Evolutionary conservation across 2,797 vertebrate species (phyloP).

Genomic region (Phyllotis vaccarum): DNA sequence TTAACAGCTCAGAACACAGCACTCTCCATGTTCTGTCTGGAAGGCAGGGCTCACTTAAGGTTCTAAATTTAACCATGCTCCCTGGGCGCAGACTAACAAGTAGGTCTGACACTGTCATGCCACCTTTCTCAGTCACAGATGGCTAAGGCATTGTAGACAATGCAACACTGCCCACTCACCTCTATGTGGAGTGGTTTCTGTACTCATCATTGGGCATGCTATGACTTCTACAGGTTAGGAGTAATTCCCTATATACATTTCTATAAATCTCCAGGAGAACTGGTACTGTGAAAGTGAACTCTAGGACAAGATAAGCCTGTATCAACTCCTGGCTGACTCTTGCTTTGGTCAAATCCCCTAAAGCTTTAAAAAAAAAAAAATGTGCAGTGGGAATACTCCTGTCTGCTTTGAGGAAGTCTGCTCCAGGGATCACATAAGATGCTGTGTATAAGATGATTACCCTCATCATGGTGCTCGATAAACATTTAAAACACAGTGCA

Average conservation of each 20-base stretch:
- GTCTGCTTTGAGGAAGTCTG: background rate
- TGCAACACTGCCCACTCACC: background rate
- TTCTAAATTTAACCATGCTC: background rate
- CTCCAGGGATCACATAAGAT: background rate
- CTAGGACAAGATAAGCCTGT: background rate
- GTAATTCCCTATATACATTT: background rate
- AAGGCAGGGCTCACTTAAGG: background rate
- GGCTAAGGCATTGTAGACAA: background rate
- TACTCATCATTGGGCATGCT: background rate
- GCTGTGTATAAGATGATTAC: background rate
- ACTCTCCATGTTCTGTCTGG: slow-evolving; percentile 38
- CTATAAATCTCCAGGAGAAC: background rate
- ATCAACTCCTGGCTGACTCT: background rate
- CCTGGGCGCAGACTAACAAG: background rate
- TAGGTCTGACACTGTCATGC: background rate
- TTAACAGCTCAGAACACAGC: slow-evolving; percentile 76
- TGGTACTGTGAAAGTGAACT: background rate
- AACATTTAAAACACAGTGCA: background rate
- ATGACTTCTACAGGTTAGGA: background rate
- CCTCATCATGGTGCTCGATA: background rate
- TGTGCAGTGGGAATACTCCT: background rate
- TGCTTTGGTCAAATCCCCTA: background rate
- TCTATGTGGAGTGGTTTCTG: background rate
- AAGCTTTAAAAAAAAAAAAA: slow-evolving; percentile 24
- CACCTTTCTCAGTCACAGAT: background rate